These are phyloP conservation scores for Strongylocentrotus purpuratus DNA, from an alignment of 35 echinoderm and acorn worm genomes.

Conservation along the genomic window DNA sequence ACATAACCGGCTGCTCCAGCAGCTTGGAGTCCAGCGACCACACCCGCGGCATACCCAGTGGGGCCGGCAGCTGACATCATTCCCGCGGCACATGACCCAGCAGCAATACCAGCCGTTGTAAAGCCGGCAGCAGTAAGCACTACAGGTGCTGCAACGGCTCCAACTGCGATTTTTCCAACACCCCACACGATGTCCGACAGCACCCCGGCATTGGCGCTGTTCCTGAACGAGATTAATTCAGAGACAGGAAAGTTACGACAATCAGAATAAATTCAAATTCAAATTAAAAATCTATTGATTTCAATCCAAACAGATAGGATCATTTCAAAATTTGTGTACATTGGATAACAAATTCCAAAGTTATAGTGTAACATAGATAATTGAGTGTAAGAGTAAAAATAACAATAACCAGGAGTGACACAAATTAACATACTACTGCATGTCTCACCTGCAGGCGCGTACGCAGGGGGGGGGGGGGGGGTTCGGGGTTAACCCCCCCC, in stretches of 20 bases:
- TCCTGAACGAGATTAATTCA: not conserved
- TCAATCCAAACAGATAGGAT: no score
- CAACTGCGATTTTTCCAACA: not conserved
- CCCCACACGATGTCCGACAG: not conserved
- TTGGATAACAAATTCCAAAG: no score
- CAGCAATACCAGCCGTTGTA: constrained; percentile 53
- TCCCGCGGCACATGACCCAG: constrained; percentile 49
- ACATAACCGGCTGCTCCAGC: constrained; percentile 31
- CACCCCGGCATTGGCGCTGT: not conserved
- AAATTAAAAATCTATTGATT: no score
- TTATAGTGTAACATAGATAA: no score
- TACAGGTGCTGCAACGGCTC: constrained; percentile 8
- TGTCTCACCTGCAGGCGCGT: no score
- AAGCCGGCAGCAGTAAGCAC: constrained; percentile 37
- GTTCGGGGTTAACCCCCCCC: no score
- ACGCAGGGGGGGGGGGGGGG: no score
- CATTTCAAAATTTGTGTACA: no score
- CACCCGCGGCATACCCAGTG: constrained; percentile 40
- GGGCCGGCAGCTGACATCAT: constrained; percentile 73
- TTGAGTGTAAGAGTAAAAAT: no score
- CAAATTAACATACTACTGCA: no score
- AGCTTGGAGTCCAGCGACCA: constrained; percentile 41
- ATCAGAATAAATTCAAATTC: no score
- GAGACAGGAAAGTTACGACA: not conserved
- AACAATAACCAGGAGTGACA: no score